Conservation (phyloP, 2,797 vertebrate genomes). For the Coluber constrictor region DNA sequence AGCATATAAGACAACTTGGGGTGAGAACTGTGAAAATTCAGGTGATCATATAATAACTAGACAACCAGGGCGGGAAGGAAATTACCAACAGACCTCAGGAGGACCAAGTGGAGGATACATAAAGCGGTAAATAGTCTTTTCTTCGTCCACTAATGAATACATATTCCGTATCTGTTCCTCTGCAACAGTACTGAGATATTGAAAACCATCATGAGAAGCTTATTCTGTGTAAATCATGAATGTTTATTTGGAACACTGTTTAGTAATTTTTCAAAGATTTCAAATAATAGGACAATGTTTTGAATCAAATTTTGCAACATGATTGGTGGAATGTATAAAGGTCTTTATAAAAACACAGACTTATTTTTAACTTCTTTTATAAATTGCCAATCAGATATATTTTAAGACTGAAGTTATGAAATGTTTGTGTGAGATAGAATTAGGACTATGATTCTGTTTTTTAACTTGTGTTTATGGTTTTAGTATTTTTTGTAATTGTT, state of each 20-base stretch:
- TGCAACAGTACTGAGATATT: not conserved
- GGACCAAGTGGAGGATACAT: constrained; percentile 81
- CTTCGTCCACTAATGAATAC: not conserved
- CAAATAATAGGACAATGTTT: not conserved
- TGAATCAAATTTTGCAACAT: not conserved
- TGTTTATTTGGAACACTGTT: not conserved
- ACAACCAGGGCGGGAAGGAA: constrained; percentile 78
- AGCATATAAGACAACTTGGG: constrained; percentile 87
- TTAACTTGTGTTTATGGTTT: not conserved
- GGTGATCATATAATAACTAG: constrained; percentile 76
- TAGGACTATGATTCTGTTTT: not conserved
- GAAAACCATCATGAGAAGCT: not conserved
- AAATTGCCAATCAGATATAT: not conserved
- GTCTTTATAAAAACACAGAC: not conserved
- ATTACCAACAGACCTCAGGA: constrained; percentile 71
- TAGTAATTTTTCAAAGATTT: not conserved
- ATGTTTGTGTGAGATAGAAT: not conserved
- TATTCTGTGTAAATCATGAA: not conserved
- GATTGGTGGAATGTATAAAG: not conserved
- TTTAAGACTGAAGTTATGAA: not conserved
- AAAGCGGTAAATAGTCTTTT: constrained; percentile 74
- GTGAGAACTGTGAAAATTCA: constrained; percentile 65
- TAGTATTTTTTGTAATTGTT: not conserved
- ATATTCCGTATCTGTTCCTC: not conserved
- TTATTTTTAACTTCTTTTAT: not conserved